Evolutionary conservation across 2,888 invertebrate genomes (phyloP).

Genomic region (Bhutanitis thaidina): DNA sequence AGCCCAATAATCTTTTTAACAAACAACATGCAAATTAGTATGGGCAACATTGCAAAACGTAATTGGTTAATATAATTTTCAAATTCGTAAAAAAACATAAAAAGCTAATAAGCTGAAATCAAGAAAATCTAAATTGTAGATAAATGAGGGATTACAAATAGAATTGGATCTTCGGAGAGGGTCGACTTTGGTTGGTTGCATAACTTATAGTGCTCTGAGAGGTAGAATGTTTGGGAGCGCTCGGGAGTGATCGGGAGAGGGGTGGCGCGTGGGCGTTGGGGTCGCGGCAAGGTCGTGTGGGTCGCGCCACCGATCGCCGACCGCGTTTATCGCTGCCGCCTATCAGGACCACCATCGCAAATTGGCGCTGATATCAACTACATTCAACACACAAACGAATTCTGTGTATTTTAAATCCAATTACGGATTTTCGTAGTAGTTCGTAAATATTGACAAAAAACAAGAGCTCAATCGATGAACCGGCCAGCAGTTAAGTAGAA

Average conservation of each 20-base stretch:
- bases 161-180: constrained; percentile 26
- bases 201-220: constrained; percentile 52
- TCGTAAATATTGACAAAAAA: too few relatives aligned
- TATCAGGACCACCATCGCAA: constrained; percentile 28
- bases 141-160: constrained; percentile 38
- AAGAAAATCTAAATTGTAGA: constrained; percentile 30
- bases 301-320: constrained; percentile 41
- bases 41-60: too few relatives aligned
- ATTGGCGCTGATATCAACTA: not conserved
- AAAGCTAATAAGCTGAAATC: too few relatives aligned
- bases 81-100: too few relatives aligned
- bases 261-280: constrained; percentile 40
- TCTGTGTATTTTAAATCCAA: not conserved
- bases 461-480: too few relatives aligned
- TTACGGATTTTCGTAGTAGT: not conserved
- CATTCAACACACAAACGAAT: not conserved
- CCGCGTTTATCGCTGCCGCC: constrained; percentile 43
- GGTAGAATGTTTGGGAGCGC: constrained; percentile 32
- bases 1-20: too few relatives aligned
- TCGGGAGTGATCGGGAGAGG: constrained; percentile 30
- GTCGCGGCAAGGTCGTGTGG: constrained; percentile 57
- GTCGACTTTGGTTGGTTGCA: constrained; percentile 39
- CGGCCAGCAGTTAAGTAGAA: too few relatives aligned
- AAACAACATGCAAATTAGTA: too few relatives aligned
- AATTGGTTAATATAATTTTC: too few relatives aligned